phyloP scores from a whole-genome alignment of 2,888 invertebrate genomes.

The Drosophila mercatorum region DNA sequence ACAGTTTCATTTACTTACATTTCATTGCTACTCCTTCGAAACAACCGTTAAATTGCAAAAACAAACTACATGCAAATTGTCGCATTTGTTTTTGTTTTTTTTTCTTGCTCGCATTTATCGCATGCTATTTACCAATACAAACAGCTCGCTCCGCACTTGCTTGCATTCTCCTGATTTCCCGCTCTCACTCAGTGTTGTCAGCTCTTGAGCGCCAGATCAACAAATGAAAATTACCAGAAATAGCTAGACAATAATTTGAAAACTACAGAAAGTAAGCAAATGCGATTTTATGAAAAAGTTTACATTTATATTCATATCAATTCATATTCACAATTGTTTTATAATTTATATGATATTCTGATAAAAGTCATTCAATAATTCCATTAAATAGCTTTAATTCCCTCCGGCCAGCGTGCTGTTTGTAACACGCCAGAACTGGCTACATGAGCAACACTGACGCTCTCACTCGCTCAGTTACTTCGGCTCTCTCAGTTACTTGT shows the following conservation, averaged over 20 bases:
- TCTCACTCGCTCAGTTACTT: neutral
- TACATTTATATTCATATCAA: no score
- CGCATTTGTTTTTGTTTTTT: conserved; percentile 10
- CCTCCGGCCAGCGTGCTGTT: no score
- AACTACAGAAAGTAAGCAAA: no score
- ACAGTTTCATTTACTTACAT: neutral
- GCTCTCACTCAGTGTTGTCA: conserved; percentile 1
- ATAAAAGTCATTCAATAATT: no score
- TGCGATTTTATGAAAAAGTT: no score
- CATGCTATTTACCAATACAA: conserved; percentile 49
- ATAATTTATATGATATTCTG: no score
- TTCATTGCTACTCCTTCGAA: neutral
- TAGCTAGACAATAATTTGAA: no score
- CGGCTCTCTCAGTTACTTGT: conserved; percentile 3
- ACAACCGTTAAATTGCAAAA: conserved; percentile 18
- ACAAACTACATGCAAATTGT: conserved; percentile 25
- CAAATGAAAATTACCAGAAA: no score
- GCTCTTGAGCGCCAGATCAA: no score
- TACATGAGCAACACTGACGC: neutral
- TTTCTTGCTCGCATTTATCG: conserved; percentile 44
- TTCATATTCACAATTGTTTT: no score
- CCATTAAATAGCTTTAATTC: no score
- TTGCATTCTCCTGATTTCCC: conserved; percentile 2
- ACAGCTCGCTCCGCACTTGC: conserved; percentile 36
- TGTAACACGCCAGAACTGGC: no score